Conservation (phyloP, 2,797 vertebrate genomes). For the Onychomys torridus region DNA sequence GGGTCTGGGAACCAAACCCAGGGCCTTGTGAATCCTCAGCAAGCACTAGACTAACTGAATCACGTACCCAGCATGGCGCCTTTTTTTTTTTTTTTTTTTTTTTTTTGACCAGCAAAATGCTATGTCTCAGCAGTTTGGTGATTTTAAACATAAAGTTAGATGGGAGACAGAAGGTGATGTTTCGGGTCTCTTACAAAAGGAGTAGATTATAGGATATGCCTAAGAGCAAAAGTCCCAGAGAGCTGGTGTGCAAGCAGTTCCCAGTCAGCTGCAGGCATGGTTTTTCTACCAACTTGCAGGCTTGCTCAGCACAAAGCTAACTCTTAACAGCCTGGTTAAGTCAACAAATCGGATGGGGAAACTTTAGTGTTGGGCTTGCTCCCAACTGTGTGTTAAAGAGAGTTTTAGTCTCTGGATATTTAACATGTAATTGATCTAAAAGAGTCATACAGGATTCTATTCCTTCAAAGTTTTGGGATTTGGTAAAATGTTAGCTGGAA, state of each 20-base stretch:
- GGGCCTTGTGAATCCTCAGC: background rate
- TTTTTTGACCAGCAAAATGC: background rate
- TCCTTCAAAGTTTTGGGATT: background rate
- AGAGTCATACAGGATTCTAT: background rate
- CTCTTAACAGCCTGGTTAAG: background rate
- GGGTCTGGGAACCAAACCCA: background rate
- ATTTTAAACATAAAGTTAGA: background rate
- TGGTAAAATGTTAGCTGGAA: background rate
- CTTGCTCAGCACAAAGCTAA: background rate
- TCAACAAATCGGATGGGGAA: background rate
- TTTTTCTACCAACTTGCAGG: background rate
- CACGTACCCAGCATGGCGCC: too few species aligned
- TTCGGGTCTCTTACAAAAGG: background rate
- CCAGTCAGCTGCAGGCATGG: background rate
- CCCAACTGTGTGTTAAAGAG: background rate
- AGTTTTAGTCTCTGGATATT: slow-evolving; percentile 47
- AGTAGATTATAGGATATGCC: background rate
- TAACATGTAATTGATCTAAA: slow-evolving; percentile 29
- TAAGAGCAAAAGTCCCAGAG: background rate
- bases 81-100: background rate
- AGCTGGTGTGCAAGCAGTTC: background rate
- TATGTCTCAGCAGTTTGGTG: background rate
- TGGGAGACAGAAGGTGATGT: background rate
- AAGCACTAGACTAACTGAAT: background rate
- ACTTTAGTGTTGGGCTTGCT: background rate